phyloP scores from a whole-genome alignment of 2,888 invertebrate species.

The Thysanoteuthis rhombus region DNA sequence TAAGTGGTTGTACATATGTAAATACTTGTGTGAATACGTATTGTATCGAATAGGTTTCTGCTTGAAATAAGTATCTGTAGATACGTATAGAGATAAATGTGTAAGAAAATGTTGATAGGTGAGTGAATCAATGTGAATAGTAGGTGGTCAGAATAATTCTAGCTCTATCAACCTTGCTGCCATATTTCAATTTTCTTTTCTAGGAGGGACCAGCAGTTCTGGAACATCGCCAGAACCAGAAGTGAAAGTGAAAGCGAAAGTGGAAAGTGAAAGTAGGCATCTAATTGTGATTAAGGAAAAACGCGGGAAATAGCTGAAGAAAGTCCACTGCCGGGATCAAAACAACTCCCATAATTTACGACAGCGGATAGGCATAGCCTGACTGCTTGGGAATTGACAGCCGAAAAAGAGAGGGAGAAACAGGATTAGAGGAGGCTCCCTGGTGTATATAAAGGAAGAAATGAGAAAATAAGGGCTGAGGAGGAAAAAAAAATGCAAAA shows the following conservation, averaged over 20 bases:
- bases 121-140: neutral
- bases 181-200: neutral
- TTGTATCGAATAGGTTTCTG: no score
- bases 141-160: neutral
- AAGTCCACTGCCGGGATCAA: neutral
- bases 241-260: neutral
- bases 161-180: no score
- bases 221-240: neutral
- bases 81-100: neutral
- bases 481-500: neutral
- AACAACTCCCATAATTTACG: neutral
- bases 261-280: neutral
- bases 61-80: neutral
- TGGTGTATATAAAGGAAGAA: neutral
- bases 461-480: neutral
- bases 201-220: neutral
- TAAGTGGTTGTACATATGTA: no score
- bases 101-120: neutral
- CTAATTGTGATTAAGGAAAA: neutral
- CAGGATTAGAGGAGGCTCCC: neutral
- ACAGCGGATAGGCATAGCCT: neutral
- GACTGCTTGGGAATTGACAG: neutral
- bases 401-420: neutral
- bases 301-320: neutral
- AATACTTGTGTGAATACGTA: neutral